Base-by-base conservation (phyloP, 2,113 vertebrate species). In the Sceloporus undulatus region DNA sequence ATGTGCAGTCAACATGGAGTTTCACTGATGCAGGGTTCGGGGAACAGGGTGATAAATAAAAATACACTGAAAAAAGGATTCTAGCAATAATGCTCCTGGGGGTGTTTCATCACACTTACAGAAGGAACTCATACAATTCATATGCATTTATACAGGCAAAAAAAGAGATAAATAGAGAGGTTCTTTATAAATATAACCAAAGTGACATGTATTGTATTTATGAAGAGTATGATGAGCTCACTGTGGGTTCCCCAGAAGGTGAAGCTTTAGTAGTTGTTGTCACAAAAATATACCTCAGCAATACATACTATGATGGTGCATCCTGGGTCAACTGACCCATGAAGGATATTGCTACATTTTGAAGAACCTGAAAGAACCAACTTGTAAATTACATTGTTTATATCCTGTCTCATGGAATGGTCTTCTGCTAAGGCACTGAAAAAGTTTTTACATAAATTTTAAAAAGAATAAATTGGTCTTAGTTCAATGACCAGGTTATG, bases 341-440 rank as follows among this genome's bases (percentile, higher is more conserved):
- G 48, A 48, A 48, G 48, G 48, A 48, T 48, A 71, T 52, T 54
- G 62, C 42, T 1, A 29, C 86, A 23, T 76, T 87, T 74, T 79
- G 25, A 21, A 75, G 38, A 82, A 66, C 78, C 71, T 7, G 84
- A 0, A 84, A 78, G 89, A 89, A 91, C 2, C 29, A 73, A 73
- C 27, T 10, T 9, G n/a, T 11, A 73, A 34, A 87, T 42, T 27
- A 88, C 3, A 75, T 73, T 73, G 71, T n/a, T 38, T 75, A 75
- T 38, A 40, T 34, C 4, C n/a, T 75, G 18, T 38, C 13, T 40
- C 18, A 40, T 19, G 16, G 21, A 14, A 76, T 16, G 5, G n/a
- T 5, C 34, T 75, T 75, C 73, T 76, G 40, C 38, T 23, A 76
- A 42, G 38, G 34, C 38, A 6, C 74, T 76, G 42, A 76, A 75